These are phyloP conservation scores for Thymallus thymallus DNA, from an alignment of 2,113 vertebrate genomes.

Conservation along the genomic window DNA sequence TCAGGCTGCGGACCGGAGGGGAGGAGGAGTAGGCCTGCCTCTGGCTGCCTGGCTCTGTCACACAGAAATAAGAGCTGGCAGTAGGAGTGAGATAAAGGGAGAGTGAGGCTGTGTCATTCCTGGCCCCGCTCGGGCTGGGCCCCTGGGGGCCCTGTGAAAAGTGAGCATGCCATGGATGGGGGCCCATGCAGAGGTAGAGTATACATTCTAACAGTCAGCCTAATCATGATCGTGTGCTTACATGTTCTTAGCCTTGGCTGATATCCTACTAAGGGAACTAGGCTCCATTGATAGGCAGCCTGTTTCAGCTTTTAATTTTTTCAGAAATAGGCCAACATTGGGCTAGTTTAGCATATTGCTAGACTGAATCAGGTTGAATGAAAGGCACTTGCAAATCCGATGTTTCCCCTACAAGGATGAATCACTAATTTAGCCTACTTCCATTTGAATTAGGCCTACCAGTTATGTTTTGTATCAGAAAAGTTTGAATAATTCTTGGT, in stretches of 20 bases:
- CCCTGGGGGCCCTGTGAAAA: conserved; percentile 26
- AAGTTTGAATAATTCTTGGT: no score
- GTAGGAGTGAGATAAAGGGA: conserved; percentile 18
- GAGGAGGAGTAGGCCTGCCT: conserved; percentile 28
- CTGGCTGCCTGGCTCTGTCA: conserved; percentile 45
- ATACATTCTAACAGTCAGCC: background rate
- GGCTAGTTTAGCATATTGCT: no score
- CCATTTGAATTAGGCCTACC: no score
- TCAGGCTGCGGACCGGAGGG: background rate
- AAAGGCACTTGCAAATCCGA: no score
- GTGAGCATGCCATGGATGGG: conserved; percentile 34
- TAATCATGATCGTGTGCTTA: conserved; percentile 12
- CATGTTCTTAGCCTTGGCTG: conserved; percentile 23
- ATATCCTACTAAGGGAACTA: background rate
- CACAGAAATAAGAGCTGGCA: conserved; percentile 52
- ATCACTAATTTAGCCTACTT: no score
- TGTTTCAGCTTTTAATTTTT: no score
- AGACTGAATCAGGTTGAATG: no score
- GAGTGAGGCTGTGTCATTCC: conserved; percentile 29
- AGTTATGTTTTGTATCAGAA: no score
- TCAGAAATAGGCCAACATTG: no score
- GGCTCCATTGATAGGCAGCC: no score
- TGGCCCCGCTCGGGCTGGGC: conserved; percentile 5
- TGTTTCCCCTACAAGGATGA: no score
- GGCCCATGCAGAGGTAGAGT: conserved; percentile 17